These are phyloP conservation scores for Pampus argenteus DNA, from an alignment of 2,797 vertebrate species.

Conservation along the genomic window DNA sequence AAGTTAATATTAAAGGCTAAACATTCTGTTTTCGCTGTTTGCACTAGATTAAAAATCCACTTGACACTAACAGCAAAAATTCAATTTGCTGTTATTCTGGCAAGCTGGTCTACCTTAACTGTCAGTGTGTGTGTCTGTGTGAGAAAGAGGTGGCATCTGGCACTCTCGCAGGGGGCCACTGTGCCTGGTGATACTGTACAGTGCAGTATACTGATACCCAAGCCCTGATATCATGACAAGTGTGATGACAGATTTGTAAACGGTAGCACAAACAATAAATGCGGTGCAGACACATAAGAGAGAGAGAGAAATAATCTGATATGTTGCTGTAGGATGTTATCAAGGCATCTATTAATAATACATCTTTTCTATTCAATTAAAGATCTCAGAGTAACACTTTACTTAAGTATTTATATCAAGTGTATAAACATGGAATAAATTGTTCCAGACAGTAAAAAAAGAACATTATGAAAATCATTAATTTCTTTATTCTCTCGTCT, in stretches of 20 bases:
- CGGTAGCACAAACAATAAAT: not conserved
- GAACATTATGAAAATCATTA: too few relatives aligned
- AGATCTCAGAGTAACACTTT: too few relatives aligned
- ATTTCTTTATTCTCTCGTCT: too few relatives aligned
- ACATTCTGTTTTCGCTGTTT: not conserved
- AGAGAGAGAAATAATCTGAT: not conserved
- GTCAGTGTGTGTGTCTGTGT: conserved; percentile 31
- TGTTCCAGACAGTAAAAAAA: too few relatives aligned
- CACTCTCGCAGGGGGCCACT: conserved; percentile 50
- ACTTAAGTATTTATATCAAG: too few relatives aligned
- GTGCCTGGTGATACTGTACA: conserved; percentile 33
- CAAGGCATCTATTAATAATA: not conserved
- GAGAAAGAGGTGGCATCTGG: conserved; percentile 72
- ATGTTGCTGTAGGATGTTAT: not conserved
- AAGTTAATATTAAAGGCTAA: not conserved
- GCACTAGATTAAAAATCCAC: not conserved
- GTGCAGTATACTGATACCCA: not conserved
- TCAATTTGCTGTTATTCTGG: not conserved
- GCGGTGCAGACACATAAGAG: not conserved
- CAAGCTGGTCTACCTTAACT: conserved; percentile 66
- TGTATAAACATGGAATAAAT: too few relatives aligned
- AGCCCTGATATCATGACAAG: not conserved
- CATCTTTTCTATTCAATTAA: too few relatives aligned
- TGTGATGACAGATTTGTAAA: conserved; percentile 7
- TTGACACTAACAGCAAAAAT: not conserved